These are phyloP conservation scores for rabbit (Oryctolagus cuniculus) DNA, from an alignment of 2,113 vertebrate species.

Conservation along the genomic window DNA sequence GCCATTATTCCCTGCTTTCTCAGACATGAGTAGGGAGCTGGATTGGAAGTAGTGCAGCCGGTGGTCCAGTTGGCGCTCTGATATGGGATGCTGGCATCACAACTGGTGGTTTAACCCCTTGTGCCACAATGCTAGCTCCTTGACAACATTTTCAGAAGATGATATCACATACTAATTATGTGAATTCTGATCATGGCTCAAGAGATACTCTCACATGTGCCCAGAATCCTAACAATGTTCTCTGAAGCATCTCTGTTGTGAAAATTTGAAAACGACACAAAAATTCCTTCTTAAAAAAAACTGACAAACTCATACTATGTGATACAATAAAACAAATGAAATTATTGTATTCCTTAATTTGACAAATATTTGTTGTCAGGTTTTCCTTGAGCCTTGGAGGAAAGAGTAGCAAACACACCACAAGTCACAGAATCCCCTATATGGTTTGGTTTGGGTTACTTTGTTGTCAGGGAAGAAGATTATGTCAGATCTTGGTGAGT, in stretches of 20 bases:
- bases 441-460: not conserved
- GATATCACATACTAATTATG: accelerated
- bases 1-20: too few species aligned
- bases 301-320: not conserved
- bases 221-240: not conserved
- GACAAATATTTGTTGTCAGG: not conserved
- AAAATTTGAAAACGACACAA: not conserved
- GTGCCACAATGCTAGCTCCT: too few species aligned
- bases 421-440: not conserved
- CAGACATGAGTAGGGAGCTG: too few species aligned
- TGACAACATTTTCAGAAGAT: not conserved
- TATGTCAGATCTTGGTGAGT: not conserved
- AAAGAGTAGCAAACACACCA: not conserved
- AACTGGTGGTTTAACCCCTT: too few species aligned
- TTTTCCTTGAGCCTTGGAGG: not conserved
- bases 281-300: not conserved
- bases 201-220: accelerated
- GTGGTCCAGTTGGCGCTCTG: too few species aligned
- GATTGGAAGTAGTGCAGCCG: too few species aligned
- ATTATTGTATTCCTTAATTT: not conserved
- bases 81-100: too few species aligned
- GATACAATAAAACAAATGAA: not conserved
- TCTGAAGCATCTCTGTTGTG: not conserved
- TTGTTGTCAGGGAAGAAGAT: not conserved
- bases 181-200: not conserved